Percentiles rank a stretch among this genome's conserved stretches.
phyloP scores from a whole-genome alignment of 2,888 invertebrate species.

The Augochlorella aurata region DNA sequence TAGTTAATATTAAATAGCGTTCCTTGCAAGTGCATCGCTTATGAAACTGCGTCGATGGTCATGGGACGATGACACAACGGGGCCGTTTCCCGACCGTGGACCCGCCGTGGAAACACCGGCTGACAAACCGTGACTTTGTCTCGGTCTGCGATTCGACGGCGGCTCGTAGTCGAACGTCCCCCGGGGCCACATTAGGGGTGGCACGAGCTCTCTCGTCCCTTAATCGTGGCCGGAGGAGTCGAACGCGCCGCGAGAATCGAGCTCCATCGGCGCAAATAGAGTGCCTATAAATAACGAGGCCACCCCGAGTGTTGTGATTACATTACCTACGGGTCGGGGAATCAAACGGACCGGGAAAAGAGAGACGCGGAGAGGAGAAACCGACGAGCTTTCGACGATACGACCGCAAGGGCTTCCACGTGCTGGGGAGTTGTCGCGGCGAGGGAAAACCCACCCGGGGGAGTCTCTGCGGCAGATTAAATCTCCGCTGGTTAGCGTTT shows the following conservation, averaged over 20 bases:
- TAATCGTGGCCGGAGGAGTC: conserved; percentile 66
- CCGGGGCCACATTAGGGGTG: conserved; percentile 65
- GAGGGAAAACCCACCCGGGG: conserved; percentile 53
- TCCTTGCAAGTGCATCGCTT: neutral
- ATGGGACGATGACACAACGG: conserved; percentile 37
- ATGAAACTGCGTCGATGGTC: conserved; percentile 1
- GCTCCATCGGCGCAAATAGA: conserved; percentile 72
- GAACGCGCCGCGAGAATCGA: conserved; percentile 67
- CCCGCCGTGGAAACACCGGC: conserved; percentile 5
- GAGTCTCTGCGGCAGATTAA: conserved; percentile 79
- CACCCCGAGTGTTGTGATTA: conserved; percentile 81
- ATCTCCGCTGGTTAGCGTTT: conserved; percentile 81
- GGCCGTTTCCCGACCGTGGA: neutral
- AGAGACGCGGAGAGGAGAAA: conserved; percentile 33
- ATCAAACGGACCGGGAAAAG: conserved; percentile 48
- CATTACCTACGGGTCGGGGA: conserved; percentile 75
- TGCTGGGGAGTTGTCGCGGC: conserved; percentile 27
- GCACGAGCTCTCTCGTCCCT: conserved; percentile 55
- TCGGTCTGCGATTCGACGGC: conserved; percentile 26
- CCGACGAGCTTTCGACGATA: conserved; percentile 39
- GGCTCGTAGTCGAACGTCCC: conserved; percentile 54
- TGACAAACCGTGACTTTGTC: conserved; percentile 44
- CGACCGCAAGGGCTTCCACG: conserved; percentile 44
- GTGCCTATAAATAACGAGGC: conserved; percentile 80
- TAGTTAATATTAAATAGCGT: neutral